Percentiles rank a stretch among this genome's conserved stretches.
phyloP scores from a whole-genome alignment of 1,140 invertebrate genomes.

The Schlechtendalia chinensis region DNA sequence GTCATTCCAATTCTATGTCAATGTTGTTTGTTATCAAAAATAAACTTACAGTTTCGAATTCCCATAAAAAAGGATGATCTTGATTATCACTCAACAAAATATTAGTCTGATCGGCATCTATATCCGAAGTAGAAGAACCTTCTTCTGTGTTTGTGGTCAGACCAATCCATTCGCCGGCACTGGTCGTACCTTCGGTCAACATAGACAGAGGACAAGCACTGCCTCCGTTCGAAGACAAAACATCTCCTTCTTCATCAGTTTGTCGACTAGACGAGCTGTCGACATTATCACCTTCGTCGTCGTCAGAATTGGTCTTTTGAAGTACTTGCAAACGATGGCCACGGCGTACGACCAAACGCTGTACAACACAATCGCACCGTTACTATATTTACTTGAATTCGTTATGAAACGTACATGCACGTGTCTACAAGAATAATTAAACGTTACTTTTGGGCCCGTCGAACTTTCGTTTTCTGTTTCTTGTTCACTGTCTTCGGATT shows the following conservation, averaged over 20 bases:
- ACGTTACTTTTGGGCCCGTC: constrained; percentile 11
- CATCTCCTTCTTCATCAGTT: constrained; percentile 65
- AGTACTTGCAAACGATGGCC: constrained; percentile 22
- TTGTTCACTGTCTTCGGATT: constrained; percentile 47
- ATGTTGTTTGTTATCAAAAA: not conserved
- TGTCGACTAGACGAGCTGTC: constrained; percentile 54
- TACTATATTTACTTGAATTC: not conserved
- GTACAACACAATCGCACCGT: not conserved
- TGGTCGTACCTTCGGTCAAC: constrained; percentile 63
- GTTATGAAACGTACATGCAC: no score
- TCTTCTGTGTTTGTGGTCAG: constrained; percentile 84
- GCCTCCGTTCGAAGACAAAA: constrained; percentile 57
- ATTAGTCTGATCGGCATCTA: constrained; percentile 60
- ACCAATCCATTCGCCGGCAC: constrained; percentile 77
- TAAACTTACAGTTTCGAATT: constrained; percentile 65
- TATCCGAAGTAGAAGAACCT: constrained; percentile 77
- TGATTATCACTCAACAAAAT: constrained; percentile 58
- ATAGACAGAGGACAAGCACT: constrained; percentile 53
- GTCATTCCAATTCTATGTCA: not conserved
- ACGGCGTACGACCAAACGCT: constrained; percentile 20
- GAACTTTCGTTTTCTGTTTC: constrained; percentile 20
- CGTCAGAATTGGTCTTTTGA: constrained; percentile 34
- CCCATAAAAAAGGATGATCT: constrained; percentile 67
- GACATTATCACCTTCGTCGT: constrained; percentile 35
- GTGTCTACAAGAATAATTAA: not conserved